Percentiles rank a stretch among this genome's conserved stretches.
Conservation (phyloP, 2,113 vertebrate genomes). For the Cricetomys ansorgei region DNA sequence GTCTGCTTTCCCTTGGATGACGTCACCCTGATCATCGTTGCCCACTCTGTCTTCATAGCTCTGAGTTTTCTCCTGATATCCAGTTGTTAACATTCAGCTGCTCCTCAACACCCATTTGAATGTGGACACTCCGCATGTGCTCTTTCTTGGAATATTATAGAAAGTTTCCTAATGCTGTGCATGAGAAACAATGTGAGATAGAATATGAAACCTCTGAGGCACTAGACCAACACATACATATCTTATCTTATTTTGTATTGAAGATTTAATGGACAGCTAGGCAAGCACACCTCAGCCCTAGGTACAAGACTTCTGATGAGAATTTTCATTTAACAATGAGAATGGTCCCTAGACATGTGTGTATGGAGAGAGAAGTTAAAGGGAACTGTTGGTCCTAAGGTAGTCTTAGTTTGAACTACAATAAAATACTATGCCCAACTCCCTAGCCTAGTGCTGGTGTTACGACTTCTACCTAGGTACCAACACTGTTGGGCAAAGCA, state of each 20-base stretch:
- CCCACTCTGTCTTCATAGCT: background rate
- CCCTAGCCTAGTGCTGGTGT: background rate
- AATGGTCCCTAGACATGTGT: background rate
- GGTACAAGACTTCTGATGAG: background rate
- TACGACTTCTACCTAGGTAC: background rate
- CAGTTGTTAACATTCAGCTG: background rate
- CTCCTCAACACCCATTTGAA: background rate
- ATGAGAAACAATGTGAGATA: background rate
- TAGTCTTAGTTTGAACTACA: background rate
- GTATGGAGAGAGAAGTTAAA: background rate
- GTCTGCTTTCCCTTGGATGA: background rate
- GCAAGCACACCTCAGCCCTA: background rate
- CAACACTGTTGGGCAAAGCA: background rate
- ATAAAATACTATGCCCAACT: background rate
- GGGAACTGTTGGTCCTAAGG: background rate
- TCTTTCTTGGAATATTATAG: background rate
- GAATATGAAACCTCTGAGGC: background rate
- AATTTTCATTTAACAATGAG: background rate
- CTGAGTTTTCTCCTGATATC: background rate
- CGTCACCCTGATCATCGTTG: background rate
- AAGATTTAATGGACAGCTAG: background rate
- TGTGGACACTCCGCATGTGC: background rate
- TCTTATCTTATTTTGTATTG: background rate
- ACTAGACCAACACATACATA: background rate
- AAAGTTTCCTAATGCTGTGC: background rate